Conservation (phyloP, 2,113 vertebrate species). For the Lamprologus ornatipinnis region DNA sequence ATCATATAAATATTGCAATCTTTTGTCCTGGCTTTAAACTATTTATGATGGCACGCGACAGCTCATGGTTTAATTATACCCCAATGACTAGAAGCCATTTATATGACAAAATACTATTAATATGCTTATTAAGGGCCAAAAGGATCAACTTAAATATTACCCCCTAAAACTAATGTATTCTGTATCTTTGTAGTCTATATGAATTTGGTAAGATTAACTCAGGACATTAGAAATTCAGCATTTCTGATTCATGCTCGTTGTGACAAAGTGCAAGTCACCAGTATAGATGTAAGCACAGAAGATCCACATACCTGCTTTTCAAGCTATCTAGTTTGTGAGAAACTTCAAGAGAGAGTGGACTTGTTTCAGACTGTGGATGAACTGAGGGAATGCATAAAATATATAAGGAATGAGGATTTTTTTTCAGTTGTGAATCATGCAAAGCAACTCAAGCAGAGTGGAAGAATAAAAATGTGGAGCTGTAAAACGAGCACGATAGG, state of each 20-base stretch:
- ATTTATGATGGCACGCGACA: conserved; percentile 24
- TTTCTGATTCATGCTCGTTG: background rate
- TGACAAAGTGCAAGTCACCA: background rate
- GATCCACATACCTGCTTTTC: background rate
- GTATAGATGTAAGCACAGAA: background rate
- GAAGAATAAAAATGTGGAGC: background rate
- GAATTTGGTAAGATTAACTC: conserved; percentile 35
- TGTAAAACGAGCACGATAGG: background rate
- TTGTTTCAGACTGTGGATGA: background rate
- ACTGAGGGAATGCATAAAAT: background rate
- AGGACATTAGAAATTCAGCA: background rate
- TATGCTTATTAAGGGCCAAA: conserved; percentile 58
- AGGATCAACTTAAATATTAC: conserved; percentile 54
- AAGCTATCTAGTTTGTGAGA: background rate
- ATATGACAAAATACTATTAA: conserved; percentile 57
- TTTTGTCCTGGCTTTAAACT: conserved; percentile 43
- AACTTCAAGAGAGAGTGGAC: background rate
- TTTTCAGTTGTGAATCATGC: background rate
- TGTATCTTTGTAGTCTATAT: conserved; percentile 45
- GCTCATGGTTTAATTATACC: conserved; percentile 50
- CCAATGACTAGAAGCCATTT: conserved; percentile 49
- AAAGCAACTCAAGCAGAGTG: background rate
- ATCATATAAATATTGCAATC: conserved; percentile 29
- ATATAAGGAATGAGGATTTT: background rate
- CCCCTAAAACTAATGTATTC: conserved; percentile 45